phyloP scores from a whole-genome alignment of 2,797 vertebrate genomes.

The Myioborus melanocephalus region DNA sequence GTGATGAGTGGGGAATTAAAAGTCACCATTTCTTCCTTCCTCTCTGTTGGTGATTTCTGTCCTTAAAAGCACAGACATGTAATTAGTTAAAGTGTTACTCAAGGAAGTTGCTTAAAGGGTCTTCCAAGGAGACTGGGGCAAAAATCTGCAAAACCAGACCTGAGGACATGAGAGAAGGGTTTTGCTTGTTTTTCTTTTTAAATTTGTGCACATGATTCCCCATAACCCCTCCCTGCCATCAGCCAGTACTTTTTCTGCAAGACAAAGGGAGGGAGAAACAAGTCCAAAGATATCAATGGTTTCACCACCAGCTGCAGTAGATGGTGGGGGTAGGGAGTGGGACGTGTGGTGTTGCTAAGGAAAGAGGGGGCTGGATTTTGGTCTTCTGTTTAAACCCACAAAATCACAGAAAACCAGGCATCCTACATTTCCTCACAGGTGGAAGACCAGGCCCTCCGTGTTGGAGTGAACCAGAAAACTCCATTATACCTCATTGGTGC shows the following conservation, averaged over 20 bases:
- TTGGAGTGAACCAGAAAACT: background rate
- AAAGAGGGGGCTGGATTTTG: background rate
- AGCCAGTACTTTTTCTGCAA: background rate
- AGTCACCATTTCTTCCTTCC: background rate
- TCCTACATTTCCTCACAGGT: background rate
- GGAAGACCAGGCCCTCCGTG: background rate
- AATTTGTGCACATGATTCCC: background rate
- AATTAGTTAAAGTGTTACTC: background rate
- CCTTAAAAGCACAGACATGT: background rate
- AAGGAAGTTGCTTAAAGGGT: background rate
- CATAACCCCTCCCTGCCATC: background rate
- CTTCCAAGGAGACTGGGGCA: background rate
- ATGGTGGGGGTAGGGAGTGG: background rate
- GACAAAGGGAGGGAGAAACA: background rate
- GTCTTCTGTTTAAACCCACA: background rate
- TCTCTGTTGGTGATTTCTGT: background rate
- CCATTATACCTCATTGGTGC: background rate
- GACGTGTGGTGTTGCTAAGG: accelerated
- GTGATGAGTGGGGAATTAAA: background rate
- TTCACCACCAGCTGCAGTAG: background rate
- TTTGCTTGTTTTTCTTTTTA: background rate
- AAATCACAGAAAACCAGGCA: background rate
- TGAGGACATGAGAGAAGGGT: background rate
- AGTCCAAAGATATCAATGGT: background rate
- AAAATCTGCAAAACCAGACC: background rate